Base-by-base conservation (phyloP, 2,888 invertebrate genomes). In the Apodemia mormo region DNA sequence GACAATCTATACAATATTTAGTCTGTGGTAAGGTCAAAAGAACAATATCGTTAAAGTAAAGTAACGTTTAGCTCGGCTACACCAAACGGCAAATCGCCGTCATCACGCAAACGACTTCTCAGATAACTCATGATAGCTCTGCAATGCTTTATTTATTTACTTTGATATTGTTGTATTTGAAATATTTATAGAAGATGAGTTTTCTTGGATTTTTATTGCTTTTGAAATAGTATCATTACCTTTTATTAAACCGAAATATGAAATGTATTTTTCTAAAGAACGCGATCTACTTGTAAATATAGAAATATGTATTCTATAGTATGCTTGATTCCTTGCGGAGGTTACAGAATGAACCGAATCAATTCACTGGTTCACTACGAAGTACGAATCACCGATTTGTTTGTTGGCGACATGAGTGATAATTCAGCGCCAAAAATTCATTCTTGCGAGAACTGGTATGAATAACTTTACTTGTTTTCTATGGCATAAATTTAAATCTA, bases 41-140 rank as follows among this genome's bases (percentile, higher is more conserved):
- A 61, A 61, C 61, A 61, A 61, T 61, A 33, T 61, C 61, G 33
- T 61, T 61, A 61, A 61, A 61, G 61, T 61, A 61, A 61, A 33
- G 52, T 52, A 52, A 52, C 52, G 14, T 52, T 52, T 52, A 52
- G 52, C 52, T 14, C 52, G 52, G 52, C 58, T 30, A 58, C 58
- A 58, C 58, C 58, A 30, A 58, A 29, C 58, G 30, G 30, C 58
- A 58, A 58, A 58, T 58, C 30, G 58, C 58, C 10, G n/a, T 12
- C 29, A 30, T 58, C 58, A 58, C 58, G 58, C 58, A 30, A 58
- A 58, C 29, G 29, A 29, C 58, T 30, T 30, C 30, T 58, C 58
- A 58, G 58, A 58, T 58, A 30, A 52, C 52, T 58, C 58, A 30
- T 58, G 58, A 58, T 58, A 58, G 58, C 58, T 58, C 30, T 30